These are phyloP conservation scores for Oxytorus armatus DNA, from an alignment of 2,888 invertebrate genomes.

Conservation along the genomic window DNA sequence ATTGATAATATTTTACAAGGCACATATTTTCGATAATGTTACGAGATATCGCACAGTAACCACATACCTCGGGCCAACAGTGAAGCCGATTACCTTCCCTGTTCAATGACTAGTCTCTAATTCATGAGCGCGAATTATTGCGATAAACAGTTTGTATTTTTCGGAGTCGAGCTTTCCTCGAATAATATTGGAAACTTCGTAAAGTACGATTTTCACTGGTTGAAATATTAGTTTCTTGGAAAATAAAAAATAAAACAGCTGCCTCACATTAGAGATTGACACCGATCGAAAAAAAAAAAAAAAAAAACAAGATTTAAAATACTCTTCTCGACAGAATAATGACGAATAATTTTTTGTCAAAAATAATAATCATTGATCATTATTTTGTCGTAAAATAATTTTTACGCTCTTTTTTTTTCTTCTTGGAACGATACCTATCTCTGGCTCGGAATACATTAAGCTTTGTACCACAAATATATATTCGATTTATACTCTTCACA, in stretches of 20 bases:
- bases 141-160: slow-evolving; percentile 31
- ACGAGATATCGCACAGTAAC: slow-evolving; percentile 63
- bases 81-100: slow-evolving; percentile 38
- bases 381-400: not conserved
- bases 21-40: slow-evolving; percentile 54
- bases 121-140: slow-evolving; percentile 42
- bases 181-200: slow-evolving; percentile 18
- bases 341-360: not conserved
- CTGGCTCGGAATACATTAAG: not conserved
- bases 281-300: not conserved
- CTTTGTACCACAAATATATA: slow-evolving; percentile 22
- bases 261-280: not conserved
- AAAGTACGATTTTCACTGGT: slow-evolving; percentile 44
- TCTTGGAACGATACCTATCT: not conserved
- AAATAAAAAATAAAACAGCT: not conserved
- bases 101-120: slow-evolving; percentile 69
- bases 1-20: slow-evolving; percentile 58
- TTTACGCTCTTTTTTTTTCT: not conserved
- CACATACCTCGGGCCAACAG: slow-evolving; percentile 38
- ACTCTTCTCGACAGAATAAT: not conserved
- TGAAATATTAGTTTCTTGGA: slow-evolving; percentile 9
- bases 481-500: slow-evolving; percentile 40
- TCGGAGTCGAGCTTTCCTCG: slow-evolving; percentile 25
- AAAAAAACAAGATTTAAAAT: not conserved
- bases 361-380: not conserved